phyloP scores from a whole-genome alignment of 2,113 vertebrate genomes.

The Hypomesus transpacificus region DNA sequence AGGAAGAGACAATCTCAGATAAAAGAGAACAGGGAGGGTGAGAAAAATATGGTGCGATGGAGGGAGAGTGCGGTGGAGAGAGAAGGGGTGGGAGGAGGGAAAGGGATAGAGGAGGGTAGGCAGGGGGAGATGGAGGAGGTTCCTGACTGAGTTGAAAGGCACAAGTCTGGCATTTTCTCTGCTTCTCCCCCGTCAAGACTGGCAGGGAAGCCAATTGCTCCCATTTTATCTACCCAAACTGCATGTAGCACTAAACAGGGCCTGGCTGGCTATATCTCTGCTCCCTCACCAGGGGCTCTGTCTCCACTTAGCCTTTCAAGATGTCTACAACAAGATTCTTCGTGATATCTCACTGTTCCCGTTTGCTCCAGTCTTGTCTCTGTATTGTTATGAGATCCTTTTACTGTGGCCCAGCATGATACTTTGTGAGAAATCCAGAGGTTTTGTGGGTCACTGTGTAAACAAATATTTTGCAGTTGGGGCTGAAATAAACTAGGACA shows the following conservation, averaged over 20 bases:
- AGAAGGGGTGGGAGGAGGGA: not conserved
- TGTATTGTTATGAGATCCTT: too few species aligned
- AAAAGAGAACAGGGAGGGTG: not conserved
- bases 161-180: not conserved
- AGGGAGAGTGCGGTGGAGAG: not conserved
- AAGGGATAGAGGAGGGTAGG: not conserved
- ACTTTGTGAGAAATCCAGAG: too few species aligned
- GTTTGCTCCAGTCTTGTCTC: too few species aligned
- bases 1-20: too few species aligned
- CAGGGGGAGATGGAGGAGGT: not conserved
- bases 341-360: too few species aligned
- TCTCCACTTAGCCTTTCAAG: not conserved
- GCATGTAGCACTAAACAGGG: not conserved
- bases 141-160: conserved; percentile 7
- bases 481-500: too few species aligned
- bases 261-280: not conserved
- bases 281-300: not conserved
- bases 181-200: not conserved
- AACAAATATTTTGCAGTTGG: too few species aligned
- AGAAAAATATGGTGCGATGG: not conserved
- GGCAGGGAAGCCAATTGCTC: not conserved
- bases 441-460: too few species aligned
- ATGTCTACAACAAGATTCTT: too few species aligned
- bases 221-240: not conserved
- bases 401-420: too few species aligned